A percentile compares a stretch with the other conserved stretches of the same genome.
phyloP scores from a whole-genome alignment of 2,888 invertebrate genomes.

The Nudaria mundana region DNA sequence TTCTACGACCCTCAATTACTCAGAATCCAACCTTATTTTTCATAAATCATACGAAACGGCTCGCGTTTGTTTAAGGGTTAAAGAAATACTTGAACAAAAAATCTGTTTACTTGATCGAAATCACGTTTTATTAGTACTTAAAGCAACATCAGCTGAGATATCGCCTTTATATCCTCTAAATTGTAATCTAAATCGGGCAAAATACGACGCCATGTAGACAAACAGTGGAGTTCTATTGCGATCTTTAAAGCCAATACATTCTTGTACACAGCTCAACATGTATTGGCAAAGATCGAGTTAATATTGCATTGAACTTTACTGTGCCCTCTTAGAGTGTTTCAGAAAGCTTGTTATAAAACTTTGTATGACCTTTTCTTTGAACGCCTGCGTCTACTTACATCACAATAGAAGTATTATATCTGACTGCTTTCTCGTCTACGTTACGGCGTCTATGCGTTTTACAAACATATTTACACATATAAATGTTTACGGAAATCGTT shows the following conservation, averaged over 20 bases:
- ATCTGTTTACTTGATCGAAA: too few species aligned
- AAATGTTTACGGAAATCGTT: too few species aligned
- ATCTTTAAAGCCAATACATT: conserved; percentile 24
- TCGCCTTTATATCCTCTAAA: conserved; percentile 1
- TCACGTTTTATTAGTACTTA: neutral
- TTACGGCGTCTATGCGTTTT: too few species aligned
- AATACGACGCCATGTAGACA: conserved; percentile 6
- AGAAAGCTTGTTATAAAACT: neutral
- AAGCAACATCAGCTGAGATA: neutral
- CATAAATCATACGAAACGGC: too few species aligned
- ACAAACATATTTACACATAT: too few species aligned
- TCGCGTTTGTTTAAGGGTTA: too few species aligned
- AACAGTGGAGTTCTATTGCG: conserved; percentile 9
- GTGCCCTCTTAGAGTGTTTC: conserved; percentile 2
- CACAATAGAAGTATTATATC: too few species aligned
- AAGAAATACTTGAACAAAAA: too few species aligned
- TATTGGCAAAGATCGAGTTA: conserved; percentile 8
- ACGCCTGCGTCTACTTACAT: too few species aligned
- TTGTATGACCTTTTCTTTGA: neutral
- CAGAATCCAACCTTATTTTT: too few species aligned
- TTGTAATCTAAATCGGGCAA: conserved; percentile 4
- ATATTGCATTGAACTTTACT: conserved; percentile 9
- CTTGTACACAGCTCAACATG: conserved; percentile 9
- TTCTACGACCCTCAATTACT: too few species aligned
- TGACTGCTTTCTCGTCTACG: too few species aligned